phyloP scores from a whole-genome alignment of 2,797 vertebrate species.

The Xiphorhynchus erythropygius region DNA sequence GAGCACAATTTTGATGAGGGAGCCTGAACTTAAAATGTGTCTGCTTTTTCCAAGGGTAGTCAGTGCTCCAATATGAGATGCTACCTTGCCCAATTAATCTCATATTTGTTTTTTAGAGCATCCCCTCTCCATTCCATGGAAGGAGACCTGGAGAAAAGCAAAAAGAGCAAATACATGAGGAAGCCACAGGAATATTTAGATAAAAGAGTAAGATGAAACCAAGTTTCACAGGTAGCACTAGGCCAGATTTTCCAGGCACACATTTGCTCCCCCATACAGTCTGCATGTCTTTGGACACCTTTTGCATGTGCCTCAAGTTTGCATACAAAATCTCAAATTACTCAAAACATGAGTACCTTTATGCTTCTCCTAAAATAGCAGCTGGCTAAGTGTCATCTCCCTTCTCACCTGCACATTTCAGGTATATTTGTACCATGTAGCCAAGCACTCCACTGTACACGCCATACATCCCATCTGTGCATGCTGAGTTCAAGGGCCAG shows the following conservation, averaged over 20 bases:
- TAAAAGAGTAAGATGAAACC: not conserved
- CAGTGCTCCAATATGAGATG: not conserved
- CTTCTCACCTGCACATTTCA: not conserved
- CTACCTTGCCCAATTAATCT: not conserved
- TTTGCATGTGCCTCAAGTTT: not conserved
- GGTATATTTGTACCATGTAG: fast-evolving
- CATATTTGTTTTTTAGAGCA: not conserved
- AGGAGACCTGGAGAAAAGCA: not conserved
- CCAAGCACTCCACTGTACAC: not conserved
- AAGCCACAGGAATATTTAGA: not conserved
- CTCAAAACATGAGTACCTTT: not conserved
- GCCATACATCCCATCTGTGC: not conserved
- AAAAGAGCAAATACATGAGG: not conserved
- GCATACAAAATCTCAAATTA: not conserved
- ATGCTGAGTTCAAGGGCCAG: not conserved
- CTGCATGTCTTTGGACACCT: not conserved
- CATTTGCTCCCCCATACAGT: not conserved
- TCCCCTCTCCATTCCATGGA: not conserved
- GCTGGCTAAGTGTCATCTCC: not conserved
- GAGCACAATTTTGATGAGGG: not conserved
- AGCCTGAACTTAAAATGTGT: not conserved
- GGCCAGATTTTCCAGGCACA: not conserved
- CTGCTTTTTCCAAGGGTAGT: not conserved
- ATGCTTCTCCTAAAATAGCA: not conserved
- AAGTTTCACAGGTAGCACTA: not conserved